Base-by-base conservation (phyloP, 2,888 invertebrate genomes). In the Cetonia aurata region DNA sequence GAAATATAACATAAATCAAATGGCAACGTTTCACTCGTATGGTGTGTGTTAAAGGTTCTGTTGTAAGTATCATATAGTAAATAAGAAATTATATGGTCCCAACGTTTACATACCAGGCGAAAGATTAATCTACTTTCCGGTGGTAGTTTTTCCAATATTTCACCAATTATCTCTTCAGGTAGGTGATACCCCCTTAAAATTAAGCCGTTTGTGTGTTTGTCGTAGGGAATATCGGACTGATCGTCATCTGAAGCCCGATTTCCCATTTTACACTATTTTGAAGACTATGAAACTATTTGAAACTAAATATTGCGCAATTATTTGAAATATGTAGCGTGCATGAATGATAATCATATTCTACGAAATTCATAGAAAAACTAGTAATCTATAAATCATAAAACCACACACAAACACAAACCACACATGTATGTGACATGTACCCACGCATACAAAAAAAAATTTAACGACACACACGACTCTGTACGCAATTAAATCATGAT, bases 41-140 rank as follows among this genome's bases (percentile, higher is more conserved):
- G 70, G 56, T 78, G 50, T 15, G 50, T 15, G 0, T 50, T 50
- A 13, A 50, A 75, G 41, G 72, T 72, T 62, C 76, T 72, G 56
- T 74, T 75, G 60, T 80, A 81, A 31, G 80, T 77, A 31, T 73
- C 73, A 44, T 75, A 75, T 83, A 83, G 83, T 13, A 83, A 74
- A 19, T 72, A 66, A 74, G 84, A 83, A 25, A 87, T 84, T 25
- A 88, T 74, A 25, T 80, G 78, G 68, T 83, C 83, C 89, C 89
- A 89, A 48, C 81, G 81, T 76, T 84, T 85, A 74, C 88, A 88
- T 1, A 88, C 88, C 44, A 84, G 73, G 65, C 85, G 83, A 73
- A 85, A 84, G n/a, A 78, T 82, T 9, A 85, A 70, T 0, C 88
- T 74, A 15, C 85, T 79, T 60, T 81, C 78, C 2, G 82, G 76